Conservation (phyloP, 2,113 vertebrate species). For the Platanista minor region DNA sequence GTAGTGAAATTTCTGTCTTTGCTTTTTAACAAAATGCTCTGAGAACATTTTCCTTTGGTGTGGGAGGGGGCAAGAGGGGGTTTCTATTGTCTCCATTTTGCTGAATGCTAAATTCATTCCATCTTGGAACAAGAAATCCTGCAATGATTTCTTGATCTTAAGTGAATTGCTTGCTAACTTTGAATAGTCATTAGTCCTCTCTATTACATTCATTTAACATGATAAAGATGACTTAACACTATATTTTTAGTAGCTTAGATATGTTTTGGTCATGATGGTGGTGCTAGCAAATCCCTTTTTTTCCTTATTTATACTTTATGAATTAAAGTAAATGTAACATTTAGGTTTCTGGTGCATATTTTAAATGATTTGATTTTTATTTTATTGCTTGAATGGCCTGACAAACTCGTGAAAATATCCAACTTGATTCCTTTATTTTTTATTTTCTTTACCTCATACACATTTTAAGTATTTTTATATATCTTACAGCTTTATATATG, state of each 20-base stretch:
- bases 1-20: not conserved
- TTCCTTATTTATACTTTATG: not conserved
- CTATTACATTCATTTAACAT: not conserved
- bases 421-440: not conserved
- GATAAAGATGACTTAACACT: not conserved
- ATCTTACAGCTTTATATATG: not conserved
- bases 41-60: not conserved
- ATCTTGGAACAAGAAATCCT: not conserved
- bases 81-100: not conserved
- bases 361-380: not conserved
- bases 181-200: not conserved
- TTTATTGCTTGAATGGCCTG: not conserved
- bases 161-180: not conserved
- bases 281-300: not conserved
- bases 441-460: not conserved
- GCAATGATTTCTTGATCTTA: not conserved
- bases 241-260: not conserved
- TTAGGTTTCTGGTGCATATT: not conserved
- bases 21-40: not conserved
- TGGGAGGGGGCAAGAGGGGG: not conserved
- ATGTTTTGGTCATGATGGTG: not conserved
- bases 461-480: not conserved
- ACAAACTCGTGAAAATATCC: not conserved
- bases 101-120: not conserved
- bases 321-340: not conserved